These are phyloP conservation scores for Acleris laterana DNA, from an alignment of 2,888 invertebrate genomes.

Conservation along the genomic window DNA sequence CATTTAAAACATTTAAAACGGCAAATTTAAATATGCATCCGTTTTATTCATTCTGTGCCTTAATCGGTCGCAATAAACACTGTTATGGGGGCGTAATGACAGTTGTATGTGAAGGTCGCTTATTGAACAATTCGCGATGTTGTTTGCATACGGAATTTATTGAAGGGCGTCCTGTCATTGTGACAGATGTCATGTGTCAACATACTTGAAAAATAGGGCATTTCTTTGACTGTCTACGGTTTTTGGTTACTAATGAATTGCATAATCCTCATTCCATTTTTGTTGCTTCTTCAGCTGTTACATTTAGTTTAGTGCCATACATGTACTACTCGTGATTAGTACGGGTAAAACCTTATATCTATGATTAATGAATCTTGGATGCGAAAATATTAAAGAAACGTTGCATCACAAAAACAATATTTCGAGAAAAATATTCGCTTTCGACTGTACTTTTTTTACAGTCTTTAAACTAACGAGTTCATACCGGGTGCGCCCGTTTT, in stretches of 20 bases:
- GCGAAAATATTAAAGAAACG: too few species aligned
- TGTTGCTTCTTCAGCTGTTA: too few species aligned
- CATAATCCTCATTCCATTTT: too few species aligned
- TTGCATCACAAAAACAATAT: too few species aligned
- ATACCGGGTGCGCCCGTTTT: too few species aligned
- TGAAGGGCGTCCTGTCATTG: constrained; percentile 8
- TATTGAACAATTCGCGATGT: constrained; percentile 7
- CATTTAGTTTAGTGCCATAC: too few species aligned
- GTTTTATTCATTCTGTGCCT: constrained; percentile 9
- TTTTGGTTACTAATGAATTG: not conserved
- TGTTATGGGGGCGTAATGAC: constrained; percentile 28
- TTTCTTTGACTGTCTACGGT: not conserved
- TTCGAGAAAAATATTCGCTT: too few species aligned
- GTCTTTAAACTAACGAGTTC: too few species aligned
- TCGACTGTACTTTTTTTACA: too few species aligned
- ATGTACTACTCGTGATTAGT: too few species aligned
- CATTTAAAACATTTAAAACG: constrained; percentile 17
- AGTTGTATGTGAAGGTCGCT: constrained; percentile 31
- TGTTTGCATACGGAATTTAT: constrained; percentile 26
- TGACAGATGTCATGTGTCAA: not conserved
- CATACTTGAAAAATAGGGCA: not conserved
- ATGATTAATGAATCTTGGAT: too few species aligned
- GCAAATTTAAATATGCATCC: constrained; percentile 16
- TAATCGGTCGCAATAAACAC: constrained; percentile 24
- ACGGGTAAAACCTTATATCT: too few species aligned